Evolutionary conservation across 2,113 vertebrate species (phyloP).

Genomic region (Limanda limanda): DNA sequence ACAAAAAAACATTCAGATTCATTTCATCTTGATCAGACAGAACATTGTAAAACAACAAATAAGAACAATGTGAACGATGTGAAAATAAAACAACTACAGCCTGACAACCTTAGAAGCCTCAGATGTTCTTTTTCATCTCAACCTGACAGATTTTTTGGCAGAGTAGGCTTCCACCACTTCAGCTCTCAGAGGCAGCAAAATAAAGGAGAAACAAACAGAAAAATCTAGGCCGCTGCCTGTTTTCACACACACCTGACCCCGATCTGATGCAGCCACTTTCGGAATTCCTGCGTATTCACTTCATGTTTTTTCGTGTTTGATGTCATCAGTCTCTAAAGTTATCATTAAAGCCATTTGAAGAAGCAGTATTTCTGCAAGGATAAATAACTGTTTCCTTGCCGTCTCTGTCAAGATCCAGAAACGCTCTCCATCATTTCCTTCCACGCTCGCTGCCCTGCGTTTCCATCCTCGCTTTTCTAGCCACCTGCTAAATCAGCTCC

Average conservation of each 20-base stretch:
- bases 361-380: slow-evolving; percentile 40
- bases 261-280: neutral
- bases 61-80: neutral
- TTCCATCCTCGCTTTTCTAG: slow-evolving; percentile 39
- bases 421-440: slow-evolving; percentile 37
- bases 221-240: slow-evolving; percentile 33
- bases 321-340: slow-evolving; percentile 39
- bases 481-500: slow-evolving; percentile 63
- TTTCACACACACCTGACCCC: slow-evolving; percentile 33
- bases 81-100: slow-evolving; percentile 4
- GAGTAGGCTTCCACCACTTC: slow-evolving; percentile 17
- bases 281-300: slow-evolving; percentile 13
- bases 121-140: slow-evolving; percentile 14
- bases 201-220: slow-evolving; percentile 60
- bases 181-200: slow-evolving; percentile 20
- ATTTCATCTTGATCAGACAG: neutral
- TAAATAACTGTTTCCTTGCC: slow-evolving; percentile 35
- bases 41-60: neutral
- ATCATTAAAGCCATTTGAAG: slow-evolving; percentile 47
- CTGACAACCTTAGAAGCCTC: slow-evolving; percentile 8
- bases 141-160: slow-evolving; percentile 43
- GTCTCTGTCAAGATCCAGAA: slow-evolving; percentile 49
- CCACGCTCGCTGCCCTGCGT: slow-evolving; percentile 26
- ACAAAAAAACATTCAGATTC: neutral
- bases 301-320: slow-evolving; percentile 13